phyloP scores from a whole-genome alignment of 1,140 invertebrate genomes.

The Euura saliciscinereae region DNA sequence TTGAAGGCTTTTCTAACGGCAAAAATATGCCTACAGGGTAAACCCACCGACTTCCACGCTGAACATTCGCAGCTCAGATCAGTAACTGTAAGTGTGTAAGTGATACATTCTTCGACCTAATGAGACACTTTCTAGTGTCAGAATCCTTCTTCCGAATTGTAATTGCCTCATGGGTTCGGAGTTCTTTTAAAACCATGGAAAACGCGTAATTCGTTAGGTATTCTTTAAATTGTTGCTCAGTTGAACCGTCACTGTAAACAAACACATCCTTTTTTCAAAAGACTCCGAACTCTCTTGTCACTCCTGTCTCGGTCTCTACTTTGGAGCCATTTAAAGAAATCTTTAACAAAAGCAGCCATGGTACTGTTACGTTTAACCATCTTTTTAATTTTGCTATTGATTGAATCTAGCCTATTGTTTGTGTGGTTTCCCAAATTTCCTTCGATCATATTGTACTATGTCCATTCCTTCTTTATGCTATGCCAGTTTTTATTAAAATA shows the following conservation, averaged over 20 bases:
- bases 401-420: conserved; percentile 25
- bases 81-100: too few species aligned
- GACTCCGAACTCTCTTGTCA: conserved; percentile 8
- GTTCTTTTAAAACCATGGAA: background rate
- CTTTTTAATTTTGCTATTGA: conserved; percentile 27
- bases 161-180: too few species aligned
- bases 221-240: conserved; percentile 12
- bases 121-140: too few species aligned
- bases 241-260: conserved; percentile 19
- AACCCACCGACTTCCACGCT: too few species aligned
- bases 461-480: conserved; percentile 24
- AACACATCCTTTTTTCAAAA: conserved; percentile 19
- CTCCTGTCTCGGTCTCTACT: conserved; percentile 15
- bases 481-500: conserved; percentile 29
- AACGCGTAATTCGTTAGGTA: conserved; percentile 14
- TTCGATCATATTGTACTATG: conserved; percentile 19
- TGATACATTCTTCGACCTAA: too few species aligned
- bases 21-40: conserved; percentile 25
- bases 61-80: too few species aligned
- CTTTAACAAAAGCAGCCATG: conserved; percentile 16
- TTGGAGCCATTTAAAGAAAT: conserved; percentile 22
- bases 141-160: too few species aligned
- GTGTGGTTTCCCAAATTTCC: conserved; percentile 24
- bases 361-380: conserved; percentile 15
- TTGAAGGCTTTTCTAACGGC: too few species aligned